Conservation (phyloP, 2,888 invertebrate species). For the Beris chalybata region DNA sequence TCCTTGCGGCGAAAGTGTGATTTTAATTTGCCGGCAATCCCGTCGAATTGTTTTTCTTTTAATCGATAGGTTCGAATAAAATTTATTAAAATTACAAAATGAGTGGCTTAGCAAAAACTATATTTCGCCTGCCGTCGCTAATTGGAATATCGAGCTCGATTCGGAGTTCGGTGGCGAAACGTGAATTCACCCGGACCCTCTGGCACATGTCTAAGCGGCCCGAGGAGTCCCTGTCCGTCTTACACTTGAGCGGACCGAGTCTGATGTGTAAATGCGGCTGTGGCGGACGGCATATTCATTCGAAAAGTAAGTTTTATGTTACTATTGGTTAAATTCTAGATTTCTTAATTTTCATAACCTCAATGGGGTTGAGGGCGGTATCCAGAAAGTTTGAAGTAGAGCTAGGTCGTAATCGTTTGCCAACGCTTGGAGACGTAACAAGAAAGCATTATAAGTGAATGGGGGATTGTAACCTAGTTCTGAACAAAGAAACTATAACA, state of each 20-base stretch:
- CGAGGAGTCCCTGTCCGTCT: conserved; percentile 48
- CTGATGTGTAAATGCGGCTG: conserved; percentile 71
- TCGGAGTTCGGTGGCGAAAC: conserved; percentile 56
- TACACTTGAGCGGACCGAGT: conserved; percentile 61
- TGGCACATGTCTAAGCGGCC: conserved; percentile 69
- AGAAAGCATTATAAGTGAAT: no score
- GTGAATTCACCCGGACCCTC: conserved; percentile 69
- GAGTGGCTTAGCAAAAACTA: conserved; percentile 69
- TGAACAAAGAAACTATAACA: no score
- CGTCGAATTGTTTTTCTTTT: neutral
- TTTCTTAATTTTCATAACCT: conserved; percentile 49
- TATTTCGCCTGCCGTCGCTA: conserved; percentile 58
- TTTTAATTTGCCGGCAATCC: conserved; percentile 7
- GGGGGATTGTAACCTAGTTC: no score
- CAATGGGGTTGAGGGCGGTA: conserved; percentile 32
- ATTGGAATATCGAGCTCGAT: conserved; percentile 41
- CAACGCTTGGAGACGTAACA: no score
- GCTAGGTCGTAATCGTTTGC: no score
- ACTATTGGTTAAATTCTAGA: conserved; percentile 15
- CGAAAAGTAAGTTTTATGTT: conserved; percentile 65
- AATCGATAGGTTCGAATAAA: neutral
- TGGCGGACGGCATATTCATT: conserved; percentile 65
- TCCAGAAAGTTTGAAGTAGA: no score
- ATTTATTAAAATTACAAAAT: conserved; percentile 57
- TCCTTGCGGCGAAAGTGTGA: conserved; percentile 4